Percentiles rank a stretch among this genome's conserved stretches.
phyloP scores from a whole-genome alignment of 2,888 invertebrate genomes.

The Brenthis ino region DNA sequence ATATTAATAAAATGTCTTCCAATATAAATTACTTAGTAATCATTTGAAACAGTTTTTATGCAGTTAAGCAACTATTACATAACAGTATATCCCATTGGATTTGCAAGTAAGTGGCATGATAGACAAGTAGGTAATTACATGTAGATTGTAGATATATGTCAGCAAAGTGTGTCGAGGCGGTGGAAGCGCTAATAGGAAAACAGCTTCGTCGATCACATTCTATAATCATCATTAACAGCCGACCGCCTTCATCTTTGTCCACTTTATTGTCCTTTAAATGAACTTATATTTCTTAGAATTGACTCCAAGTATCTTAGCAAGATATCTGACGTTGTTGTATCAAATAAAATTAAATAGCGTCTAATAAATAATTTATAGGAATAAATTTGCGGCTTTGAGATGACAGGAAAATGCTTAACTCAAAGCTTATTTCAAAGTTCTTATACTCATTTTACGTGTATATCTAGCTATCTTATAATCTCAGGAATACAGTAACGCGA shows the following conservation, averaged over 20 bases:
- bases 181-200: conserved; percentile 27
- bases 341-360: conserved; percentile 15
- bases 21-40: not conserved
- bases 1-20: not conserved
- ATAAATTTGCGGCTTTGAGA: not conserved
- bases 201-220: conserved; percentile 10
- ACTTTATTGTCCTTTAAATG: not conserved
- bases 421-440: too few species aligned
- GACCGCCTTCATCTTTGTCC: conserved; percentile 5
- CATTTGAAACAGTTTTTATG: conserved; percentile 14
- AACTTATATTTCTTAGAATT: conserved; percentile 13
- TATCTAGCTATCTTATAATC: not conserved
- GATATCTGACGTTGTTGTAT: not conserved
- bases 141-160: conserved; percentile 36
- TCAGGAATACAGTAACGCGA: not conserved
- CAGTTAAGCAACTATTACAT: conserved; percentile 26
- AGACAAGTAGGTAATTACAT: conserved; percentile 38
- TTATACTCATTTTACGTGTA: too few species aligned
- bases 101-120: conserved; percentile 9
- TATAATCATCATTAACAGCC: conserved; percentile 16
- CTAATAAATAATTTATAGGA: conserved; percentile 12
- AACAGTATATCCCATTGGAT: conserved; percentile 27
- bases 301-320: conserved; percentile 9
- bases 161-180: conserved; percentile 41
- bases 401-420: too few species aligned